Evolutionary conservation across 2,888 invertebrate genomes (phyloP), one percentile per base, ranked within the genome.

Genomic region (Theristus sp.): DNA sequence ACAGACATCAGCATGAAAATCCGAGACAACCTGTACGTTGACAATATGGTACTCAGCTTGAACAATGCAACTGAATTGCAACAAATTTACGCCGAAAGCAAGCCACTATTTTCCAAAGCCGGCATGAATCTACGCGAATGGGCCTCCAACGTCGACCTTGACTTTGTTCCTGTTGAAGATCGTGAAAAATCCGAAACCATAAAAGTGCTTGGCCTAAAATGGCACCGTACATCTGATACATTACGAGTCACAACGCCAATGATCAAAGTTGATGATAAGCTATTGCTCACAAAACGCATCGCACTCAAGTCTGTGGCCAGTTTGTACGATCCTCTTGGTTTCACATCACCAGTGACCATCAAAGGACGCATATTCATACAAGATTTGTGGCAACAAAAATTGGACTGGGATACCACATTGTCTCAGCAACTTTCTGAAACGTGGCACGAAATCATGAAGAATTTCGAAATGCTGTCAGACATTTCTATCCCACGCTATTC

Each of bases 261-360:
- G n/a, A n/a, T n/a, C n/a, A 52, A 52, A 52, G 52, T 3, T 20
- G 52, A 3, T 6, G 13, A 52, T n/a, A 52, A n/a, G 6, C 3
- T 24, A n/a, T 17, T 20, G 22, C 10, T 24, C 10, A 31, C 30
- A 31, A 57, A 57, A 38, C 57, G 57, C 20, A 2, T 20, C 17
- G 17, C 30, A 2, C n/a, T 57, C 3, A 25, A 31, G 13, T 13
- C 31, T 13, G 31, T 38, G 17, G 57, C 30, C 25, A 31, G 31
- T 2, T 3, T 57, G 25, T 57, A 30, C 30, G 57, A 58, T 49
- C 58, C 58, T 49, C 38, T 46, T 13, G 58, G 58, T 13, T n/a
- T 24, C 13, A 20, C 20, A 2, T 2, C 31, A n/a, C 30, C 57
- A 13, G 57, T 57, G 6, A 57, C 38, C n/a, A 22, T 57, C 29